phyloP scores from a whole-genome alignment of 2,797 vertebrate genomes.

The Chrosomus eos region DNA sequence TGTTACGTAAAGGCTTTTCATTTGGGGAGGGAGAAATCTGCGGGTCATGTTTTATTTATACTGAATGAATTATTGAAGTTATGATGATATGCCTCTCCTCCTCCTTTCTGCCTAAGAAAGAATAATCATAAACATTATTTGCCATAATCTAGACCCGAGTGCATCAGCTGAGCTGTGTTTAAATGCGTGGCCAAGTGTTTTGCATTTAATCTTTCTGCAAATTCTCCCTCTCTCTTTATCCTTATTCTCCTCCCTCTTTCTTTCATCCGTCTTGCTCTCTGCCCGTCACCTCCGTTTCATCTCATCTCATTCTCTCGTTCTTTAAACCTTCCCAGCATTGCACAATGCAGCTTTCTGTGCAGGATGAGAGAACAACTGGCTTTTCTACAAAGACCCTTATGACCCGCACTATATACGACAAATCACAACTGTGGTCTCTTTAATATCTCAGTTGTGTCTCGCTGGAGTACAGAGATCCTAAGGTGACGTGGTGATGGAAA shows the following conservation, averaged over 20 bases:
- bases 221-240: slow-evolving; percentile 12
- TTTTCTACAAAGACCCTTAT: not conserved
- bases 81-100: slow-evolving; percentile 28
- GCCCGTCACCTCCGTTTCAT: slow-evolving; percentile 17
- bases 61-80: slow-evolving; percentile 75
- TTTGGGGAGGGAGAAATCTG: slow-evolving; percentile 63
- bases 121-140: not conserved
- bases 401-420: not conserved
- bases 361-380: not conserved
- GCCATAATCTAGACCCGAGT: not conserved
- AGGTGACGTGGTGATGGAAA: not conserved
- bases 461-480: not conserved
- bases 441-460: not conserved
- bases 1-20: slow-evolving; percentile 55
- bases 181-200: slow-evolving; percentile 7
- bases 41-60: slow-evolving; percentile 79
- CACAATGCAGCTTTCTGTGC: slow-evolving; percentile 13
- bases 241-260: slow-evolving; percentile 32
- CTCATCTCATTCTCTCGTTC: slow-evolving; percentile 11
- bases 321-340: slow-evolving; percentile 17
- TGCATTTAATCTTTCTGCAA: slow-evolving; percentile 33
- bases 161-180: slow-evolving; percentile 2
- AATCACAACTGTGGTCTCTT: not conserved
- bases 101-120: not conserved
- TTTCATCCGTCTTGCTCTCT: slow-evolving; percentile 28